phyloP scores from a whole-genome alignment of 2,113 vertebrate species.

The Peucedramus taeniatus region DNA sequence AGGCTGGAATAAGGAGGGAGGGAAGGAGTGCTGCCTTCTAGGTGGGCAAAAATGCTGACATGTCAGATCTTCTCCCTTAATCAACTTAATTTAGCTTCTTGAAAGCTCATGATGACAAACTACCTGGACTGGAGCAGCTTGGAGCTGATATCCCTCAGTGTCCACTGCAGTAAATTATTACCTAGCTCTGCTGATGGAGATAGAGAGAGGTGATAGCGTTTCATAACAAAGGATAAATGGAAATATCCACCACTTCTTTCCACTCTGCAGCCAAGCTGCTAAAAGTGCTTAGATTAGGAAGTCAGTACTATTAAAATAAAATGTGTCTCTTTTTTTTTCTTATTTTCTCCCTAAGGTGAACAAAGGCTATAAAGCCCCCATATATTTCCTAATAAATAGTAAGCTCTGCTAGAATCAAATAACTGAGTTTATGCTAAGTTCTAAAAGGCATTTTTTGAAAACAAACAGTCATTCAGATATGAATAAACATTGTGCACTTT shows the following conservation, averaged over 20 bases:
- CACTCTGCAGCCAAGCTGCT: background rate
- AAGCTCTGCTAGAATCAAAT: background rate
- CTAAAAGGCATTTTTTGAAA: constrained; percentile 6
- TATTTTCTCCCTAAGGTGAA: constrained; percentile 18
- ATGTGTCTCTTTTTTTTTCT: background rate
- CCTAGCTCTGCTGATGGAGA: constrained; percentile 58
- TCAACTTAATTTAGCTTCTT: constrained; percentile 60
- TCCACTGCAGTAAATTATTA: constrained; percentile 56
- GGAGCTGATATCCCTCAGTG: constrained; percentile 39
- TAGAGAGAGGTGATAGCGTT: constrained; percentile 40
- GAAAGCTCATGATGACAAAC: constrained; percentile 66
- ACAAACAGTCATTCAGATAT: constrained; percentile 24
- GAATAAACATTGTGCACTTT: constrained; percentile 19
- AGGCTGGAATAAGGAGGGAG: background rate
- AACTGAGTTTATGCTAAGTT: constrained; percentile 38
- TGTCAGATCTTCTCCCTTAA: constrained; percentile 61
- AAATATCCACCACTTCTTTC: constrained; percentile 35
- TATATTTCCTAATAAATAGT: constrained; percentile 33
- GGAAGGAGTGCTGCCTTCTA: background rate
- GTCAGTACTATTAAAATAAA: constrained; percentile 32
- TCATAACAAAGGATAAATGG: constrained; percentile 61
- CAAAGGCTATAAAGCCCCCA: background rate
- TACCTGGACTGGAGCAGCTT: constrained; percentile 16
- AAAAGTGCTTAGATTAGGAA: constrained; percentile 3
- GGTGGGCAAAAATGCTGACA: constrained; percentile 20